Percentiles rank a stretch among this genome's conserved stretches.
Conservation (phyloP, 2,888 invertebrate genomes). For the Clistopyga incitator region DNA sequence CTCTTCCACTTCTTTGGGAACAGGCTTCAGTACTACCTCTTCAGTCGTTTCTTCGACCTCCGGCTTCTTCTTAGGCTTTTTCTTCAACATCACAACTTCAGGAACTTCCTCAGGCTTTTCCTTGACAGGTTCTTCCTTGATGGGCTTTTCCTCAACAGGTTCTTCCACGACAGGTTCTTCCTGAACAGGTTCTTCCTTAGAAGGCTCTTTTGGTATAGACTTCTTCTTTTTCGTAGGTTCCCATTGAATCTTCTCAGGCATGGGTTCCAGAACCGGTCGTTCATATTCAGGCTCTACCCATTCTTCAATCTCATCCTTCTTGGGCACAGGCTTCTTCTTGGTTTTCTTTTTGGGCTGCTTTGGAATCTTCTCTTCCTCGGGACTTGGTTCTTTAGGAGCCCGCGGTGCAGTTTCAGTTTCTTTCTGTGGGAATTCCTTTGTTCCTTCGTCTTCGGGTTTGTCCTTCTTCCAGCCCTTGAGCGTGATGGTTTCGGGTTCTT, state of each 20-base stretch:
- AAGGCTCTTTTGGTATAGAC: conserved; percentile 54
- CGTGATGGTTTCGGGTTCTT: conserved; percentile 80
- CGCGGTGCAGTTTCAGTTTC: conserved; percentile 70
- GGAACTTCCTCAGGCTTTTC: conserved; percentile 84
- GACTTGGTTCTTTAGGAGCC: conserved; percentile 62
- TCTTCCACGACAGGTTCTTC: conserved; percentile 67
- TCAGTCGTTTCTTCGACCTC: conserved; percentile 65
- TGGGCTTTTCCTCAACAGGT: conserved; percentile 62
- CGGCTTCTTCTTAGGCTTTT: conserved; percentile 72
- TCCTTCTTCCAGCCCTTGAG: conserved; percentile 81
- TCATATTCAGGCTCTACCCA: conserved; percentile 73
- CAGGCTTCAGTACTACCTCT: conserved; percentile 73
- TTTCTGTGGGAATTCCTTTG: conserved; percentile 74
- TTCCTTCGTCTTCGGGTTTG: conserved; percentile 76
- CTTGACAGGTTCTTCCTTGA: conserved; percentile 73
- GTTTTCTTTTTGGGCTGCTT: conserved; percentile 69
- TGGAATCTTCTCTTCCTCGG: conserved; percentile 73
- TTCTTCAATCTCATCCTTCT: conserved; percentile 71
- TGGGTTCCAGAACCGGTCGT: conserved; percentile 72
- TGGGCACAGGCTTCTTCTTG: conserved; percentile 70
- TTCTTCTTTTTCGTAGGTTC: conserved; percentile 71
- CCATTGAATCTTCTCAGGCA: conserved; percentile 68
- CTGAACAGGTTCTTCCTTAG: conserved; percentile 56
- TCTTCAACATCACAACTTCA: conserved; percentile 78
- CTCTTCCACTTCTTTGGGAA: conserved; percentile 70